A percentile compares a stretch with the other conserved stretches of the same genome.
These are phyloP conservation scores for Mastomys natalensis DNA, from an alignment of 2,113 vertebrate genomes.

Conservation along the genomic window DNA sequence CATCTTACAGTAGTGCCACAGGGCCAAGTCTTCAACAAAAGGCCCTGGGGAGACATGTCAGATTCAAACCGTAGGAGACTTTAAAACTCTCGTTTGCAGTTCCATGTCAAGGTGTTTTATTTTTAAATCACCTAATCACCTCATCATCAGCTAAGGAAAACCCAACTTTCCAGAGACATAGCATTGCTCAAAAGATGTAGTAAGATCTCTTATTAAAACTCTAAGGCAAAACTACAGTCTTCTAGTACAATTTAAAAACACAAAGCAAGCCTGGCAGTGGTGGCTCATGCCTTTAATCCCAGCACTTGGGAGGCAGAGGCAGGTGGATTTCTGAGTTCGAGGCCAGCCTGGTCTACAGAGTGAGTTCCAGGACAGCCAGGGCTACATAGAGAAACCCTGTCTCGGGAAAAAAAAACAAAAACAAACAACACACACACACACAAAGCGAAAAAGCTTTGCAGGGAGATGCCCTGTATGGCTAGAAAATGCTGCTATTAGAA, in stretches of 20 bases:
- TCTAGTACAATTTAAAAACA: not conserved
- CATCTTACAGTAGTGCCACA: not conserved
- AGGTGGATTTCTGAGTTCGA: too few species aligned
- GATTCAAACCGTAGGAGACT: not conserved
- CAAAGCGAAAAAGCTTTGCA: not conserved
- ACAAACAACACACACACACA: too few species aligned
- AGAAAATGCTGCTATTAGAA: not conserved
- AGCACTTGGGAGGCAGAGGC: too few species aligned
- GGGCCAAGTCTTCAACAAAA: not conserved
- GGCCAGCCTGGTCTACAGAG: too few species aligned
- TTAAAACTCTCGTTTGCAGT: not conserved
- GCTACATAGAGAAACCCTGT: too few species aligned
- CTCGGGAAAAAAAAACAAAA: too few species aligned
- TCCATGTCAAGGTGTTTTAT: not conserved
- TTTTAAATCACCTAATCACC: not conserved
- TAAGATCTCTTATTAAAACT: not conserved
- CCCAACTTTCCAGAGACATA: not conserved
- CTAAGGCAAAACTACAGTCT: not conserved
- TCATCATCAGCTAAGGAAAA: not conserved
- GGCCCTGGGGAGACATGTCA: not conserved
- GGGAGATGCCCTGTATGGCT: not conserved
- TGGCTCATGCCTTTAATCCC: too few species aligned
- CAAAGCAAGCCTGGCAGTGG: too few species aligned
- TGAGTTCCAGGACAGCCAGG: too few species aligned
- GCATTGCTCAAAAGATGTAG: not conserved